Percentiles rank a stretch among this genome's conserved stretches.
These are phyloP conservation scores for Druon quercuslanigerum DNA, from an alignment of 1,140 invertebrate species.

Conservation along the genomic window DNA sequence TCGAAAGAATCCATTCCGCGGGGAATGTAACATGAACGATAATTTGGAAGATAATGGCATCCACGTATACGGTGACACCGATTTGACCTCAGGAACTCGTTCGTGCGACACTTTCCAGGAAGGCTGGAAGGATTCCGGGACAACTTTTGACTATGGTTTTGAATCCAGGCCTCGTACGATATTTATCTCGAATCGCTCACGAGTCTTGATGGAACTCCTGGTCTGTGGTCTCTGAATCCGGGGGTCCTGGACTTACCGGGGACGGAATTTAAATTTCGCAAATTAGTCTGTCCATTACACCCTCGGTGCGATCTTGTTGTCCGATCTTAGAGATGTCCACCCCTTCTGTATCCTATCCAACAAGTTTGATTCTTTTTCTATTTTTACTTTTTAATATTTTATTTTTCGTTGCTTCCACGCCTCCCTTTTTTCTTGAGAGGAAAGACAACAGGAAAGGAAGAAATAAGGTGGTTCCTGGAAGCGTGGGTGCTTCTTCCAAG, in stretches of 20 bases:
- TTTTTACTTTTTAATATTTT: constrained; percentile 5
- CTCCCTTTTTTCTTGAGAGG: constrained; percentile 34
- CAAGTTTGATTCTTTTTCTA: constrained; percentile 10
- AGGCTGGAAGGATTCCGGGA: constrained; percentile 50
- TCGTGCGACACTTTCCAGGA: constrained; percentile 64
- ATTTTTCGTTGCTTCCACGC: background rate
- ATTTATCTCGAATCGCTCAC: constrained; percentile 54
- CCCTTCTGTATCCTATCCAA: constrained; percentile 9
- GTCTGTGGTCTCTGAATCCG: constrained; percentile 36
- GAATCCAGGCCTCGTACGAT: constrained; percentile 42
- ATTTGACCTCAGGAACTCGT: constrained; percentile 46
- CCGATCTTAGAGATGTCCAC: constrained; percentile 55
- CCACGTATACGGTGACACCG: constrained; percentile 21
- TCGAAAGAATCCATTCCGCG: background rate
- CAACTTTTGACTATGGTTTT: constrained; percentile 41
- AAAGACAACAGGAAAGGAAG: constrained; percentile 22
- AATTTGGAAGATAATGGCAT: constrained; percentile 18
- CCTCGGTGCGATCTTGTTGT: constrained; percentile 63
- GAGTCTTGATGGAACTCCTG: constrained; percentile 36
- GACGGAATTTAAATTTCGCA: constrained; percentile 75
- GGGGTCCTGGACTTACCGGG: constrained; percentile 59
- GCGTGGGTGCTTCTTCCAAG: constrained; percentile 62
- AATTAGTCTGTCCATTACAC: constrained; percentile 75
- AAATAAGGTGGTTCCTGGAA: constrained; percentile 58
- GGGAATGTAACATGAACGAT: background rate